These are phyloP conservation scores for Hippocampus guttulatus DNA, from an alignment of 2,113 vertebrate genomes.

Conservation along the genomic window DNA sequence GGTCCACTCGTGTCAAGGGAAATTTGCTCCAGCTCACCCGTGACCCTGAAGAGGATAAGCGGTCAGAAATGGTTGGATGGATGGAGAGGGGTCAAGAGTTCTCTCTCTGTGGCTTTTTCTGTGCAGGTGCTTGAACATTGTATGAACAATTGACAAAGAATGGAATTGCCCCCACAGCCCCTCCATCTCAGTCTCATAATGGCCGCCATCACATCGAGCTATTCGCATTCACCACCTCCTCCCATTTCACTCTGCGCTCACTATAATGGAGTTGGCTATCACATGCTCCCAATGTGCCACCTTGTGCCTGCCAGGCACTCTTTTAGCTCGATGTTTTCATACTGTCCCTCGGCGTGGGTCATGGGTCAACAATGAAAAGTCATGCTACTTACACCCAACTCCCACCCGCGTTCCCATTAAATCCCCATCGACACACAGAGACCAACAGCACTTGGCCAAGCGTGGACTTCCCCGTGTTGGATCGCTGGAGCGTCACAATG, in stretches of 20 bases:
- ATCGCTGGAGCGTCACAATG: conserved; percentile 29
- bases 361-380: conserved; percentile 49
- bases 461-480: conserved; percentile 25
- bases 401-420: neutral
- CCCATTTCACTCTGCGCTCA: conserved; percentile 53
- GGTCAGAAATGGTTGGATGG: neutral
- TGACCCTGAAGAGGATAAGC: neutral
- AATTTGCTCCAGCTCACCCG: neutral
- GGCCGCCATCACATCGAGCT: conserved; percentile 34
- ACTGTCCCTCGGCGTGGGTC: conserved; percentile 47
- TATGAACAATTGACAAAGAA: conserved; percentile 6
- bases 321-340: conserved; percentile 48
- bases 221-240: conserved; percentile 23
- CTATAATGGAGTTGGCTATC: conserved; percentile 60
- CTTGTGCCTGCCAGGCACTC: conserved; percentile 50
- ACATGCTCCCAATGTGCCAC: conserved; percentile 37
- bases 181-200: conserved; percentile 34
- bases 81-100: neutral
- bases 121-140: conserved; percentile 19
- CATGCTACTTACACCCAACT: neutral
- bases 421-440: neutral
- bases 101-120: neutral
- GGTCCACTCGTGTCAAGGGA: neutral
- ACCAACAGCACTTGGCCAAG: conserved; percentile 7
- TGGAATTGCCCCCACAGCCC: neutral